phyloP scores from a whole-genome alignment of 2,888 invertebrate genomes.

The Tolmerus cingulatus region DNA sequence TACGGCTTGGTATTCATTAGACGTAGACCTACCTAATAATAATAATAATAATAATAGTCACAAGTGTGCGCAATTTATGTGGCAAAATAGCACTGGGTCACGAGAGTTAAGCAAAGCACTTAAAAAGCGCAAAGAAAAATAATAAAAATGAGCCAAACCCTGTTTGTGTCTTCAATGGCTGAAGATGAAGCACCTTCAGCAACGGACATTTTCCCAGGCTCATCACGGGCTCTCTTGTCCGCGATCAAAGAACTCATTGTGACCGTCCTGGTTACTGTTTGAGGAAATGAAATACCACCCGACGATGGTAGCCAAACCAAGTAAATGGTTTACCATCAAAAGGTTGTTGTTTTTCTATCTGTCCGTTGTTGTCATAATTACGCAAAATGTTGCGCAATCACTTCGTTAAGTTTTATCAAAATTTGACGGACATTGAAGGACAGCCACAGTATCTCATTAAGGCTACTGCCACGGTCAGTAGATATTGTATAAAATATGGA shows the following conservation, averaged over 20 bases:
- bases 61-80: background rate
- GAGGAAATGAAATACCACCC: background rate
- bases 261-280: background rate
- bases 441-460: background rate
- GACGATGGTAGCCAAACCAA: background rate
- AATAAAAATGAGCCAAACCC: constrained; percentile 6
- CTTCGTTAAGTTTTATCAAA: background rate
- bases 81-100: constrained; percentile 2
- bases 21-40: background rate
- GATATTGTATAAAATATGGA: background rate
- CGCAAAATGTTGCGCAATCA: background rate
- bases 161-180: background rate
- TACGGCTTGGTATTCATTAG: background rate
- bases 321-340: background rate
- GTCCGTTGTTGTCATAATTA: background rate
- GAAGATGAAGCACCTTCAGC: background rate
- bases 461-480: background rate
- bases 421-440: background rate
- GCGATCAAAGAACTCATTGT: constrained; percentile 18
- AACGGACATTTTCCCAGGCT: constrained; percentile 18
- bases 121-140: background rate
- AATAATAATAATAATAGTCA: background rate
- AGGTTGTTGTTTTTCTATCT: background rate
- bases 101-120: constrained; percentile 17
- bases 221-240: background rate